phyloP scores from a whole-genome alignment of 2,113 vertebrate genomes.

The Nipponia nippon region DNA sequence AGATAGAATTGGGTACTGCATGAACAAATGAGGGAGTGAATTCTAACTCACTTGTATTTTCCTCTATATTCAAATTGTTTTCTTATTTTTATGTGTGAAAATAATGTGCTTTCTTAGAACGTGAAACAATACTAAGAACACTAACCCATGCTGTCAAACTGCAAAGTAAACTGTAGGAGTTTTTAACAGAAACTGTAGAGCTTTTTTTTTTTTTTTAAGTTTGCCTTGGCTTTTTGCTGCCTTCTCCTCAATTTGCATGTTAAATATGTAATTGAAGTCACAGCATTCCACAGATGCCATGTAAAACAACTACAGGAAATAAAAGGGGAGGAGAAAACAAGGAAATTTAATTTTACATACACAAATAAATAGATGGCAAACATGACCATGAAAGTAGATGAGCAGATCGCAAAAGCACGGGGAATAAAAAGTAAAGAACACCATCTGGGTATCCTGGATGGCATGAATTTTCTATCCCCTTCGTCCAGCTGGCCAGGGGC shows the following conservation, averaged over 20 bases:
- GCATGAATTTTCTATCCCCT: not conserved
- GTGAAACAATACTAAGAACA: not conserved
- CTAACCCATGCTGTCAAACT: not conserved
- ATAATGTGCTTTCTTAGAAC: not conserved
- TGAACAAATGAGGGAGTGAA: not conserved
- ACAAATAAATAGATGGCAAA: not conserved
- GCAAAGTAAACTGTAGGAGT: not conserved
- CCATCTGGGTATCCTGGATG: not conserved
- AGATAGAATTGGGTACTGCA: not conserved
- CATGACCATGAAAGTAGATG: not conserved
- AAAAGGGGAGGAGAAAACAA: constrained; percentile 18
- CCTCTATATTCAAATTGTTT: not conserved
- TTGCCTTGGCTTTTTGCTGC: not conserved
- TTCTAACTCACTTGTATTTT: not conserved
- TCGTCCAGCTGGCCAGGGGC: not conserved
- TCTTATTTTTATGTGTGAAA: not conserved
- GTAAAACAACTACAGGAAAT: not conserved
- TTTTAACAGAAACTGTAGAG: not conserved
- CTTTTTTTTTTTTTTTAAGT: not conserved
- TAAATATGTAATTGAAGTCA: constrained; percentile 6
- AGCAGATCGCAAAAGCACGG: not conserved
- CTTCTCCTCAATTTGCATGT: not conserved
- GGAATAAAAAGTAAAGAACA: constrained; percentile 19
- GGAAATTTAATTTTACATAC: not conserved
- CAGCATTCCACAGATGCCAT: not conserved